These are phyloP conservation scores for Dryobota labecula DNA, from an alignment of 2,888 invertebrate genomes.

Conservation along the genomic window DNA sequence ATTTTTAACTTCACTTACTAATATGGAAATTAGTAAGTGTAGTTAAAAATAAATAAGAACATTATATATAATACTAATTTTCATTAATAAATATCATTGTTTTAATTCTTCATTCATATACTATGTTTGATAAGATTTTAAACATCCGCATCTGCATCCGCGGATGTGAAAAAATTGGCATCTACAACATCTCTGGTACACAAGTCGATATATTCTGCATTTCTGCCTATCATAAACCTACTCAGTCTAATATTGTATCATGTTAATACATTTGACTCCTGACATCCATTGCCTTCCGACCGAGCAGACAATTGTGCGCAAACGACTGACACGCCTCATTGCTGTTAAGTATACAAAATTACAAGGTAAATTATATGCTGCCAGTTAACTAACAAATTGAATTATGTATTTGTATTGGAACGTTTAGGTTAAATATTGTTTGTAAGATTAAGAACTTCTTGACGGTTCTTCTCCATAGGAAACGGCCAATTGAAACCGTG, in stretches of 20 bases:
- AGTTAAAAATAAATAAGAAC: too few species aligned
- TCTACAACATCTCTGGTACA: too few species aligned
- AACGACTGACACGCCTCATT: slow-evolving; percentile 21
- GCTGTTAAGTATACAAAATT: slow-evolving; percentile 42
- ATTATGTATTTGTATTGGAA: slow-evolving; percentile 32
- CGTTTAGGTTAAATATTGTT: slow-evolving; percentile 24
- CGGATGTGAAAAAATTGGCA: too few species aligned
- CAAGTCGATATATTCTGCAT: neutral
- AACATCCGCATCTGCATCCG: too few species aligned
- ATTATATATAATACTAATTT: too few species aligned
- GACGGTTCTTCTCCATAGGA: too few species aligned
- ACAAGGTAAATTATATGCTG: slow-evolving; percentile 31
- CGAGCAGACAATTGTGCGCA: slow-evolving; percentile 18
- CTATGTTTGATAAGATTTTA: too few species aligned
- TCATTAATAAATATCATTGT: too few species aligned
- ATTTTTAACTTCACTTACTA: too few species aligned
- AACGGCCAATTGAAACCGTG: too few species aligned
- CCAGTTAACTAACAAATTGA: slow-evolving; percentile 38
- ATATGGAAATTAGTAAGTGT: too few species aligned
- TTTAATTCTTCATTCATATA: too few species aligned
- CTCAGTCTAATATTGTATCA: slow-evolving; percentile 40
- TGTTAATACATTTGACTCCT: slow-evolving; percentile 48
- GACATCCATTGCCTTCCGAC: slow-evolving; percentile 39
- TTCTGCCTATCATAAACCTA: slow-evolving; percentile 6
- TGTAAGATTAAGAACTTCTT: neutral